Evolutionary conservation across 1,140 invertebrate species (phyloP), one percentile per base, ranked within the genome.

Genomic region (Drosophila parvula): DNA sequence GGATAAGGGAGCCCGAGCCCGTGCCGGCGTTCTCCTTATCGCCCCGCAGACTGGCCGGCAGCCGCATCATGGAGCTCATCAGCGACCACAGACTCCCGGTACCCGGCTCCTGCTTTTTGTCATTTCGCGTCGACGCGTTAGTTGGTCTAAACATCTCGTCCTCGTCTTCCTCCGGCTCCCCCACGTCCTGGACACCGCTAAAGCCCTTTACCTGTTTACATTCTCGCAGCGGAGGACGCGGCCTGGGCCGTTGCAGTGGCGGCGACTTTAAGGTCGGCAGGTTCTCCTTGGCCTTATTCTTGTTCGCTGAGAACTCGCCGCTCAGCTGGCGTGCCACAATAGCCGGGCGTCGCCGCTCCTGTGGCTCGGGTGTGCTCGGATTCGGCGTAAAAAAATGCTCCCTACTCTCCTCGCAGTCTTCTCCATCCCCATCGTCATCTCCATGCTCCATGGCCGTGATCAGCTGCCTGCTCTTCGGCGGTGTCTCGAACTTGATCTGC

Each of bases 401-500:
- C 27, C 57, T 69, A 0, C 59, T 64, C 2, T 88, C 69, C 9
- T 47, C 57, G 0, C 27, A 18, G 2, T 69, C 43, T 28, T 11
- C 8, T 14, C 30, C 32, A 40, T 51, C 47, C 1, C 5, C 18
- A 18, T 34, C 14, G 0, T 6, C 10, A 7, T 40, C 11, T 16
- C 38, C 11, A 4, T 32, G 5, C 0, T 11, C 38, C 28, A 16
- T 7, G 12, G 14, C 28, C 3, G 7, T 7, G 0, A 40, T 7
- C 10, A 48, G 27, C n/a, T 48, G 38, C 11, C 11, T 43, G 34
- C 18, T 71, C 63, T 51, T 65, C 38, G 5, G 30, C 8, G 91
- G 91, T 1, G 90, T 91, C 34, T 92, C 91, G 32, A 92, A 92
- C 40, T 84, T 79, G 16, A 92, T 92, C 3, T 88, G 56, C 44